Evolutionary conservation across 2,113 vertebrate genomes (phyloP), one percentile per base, ranked within the genome.

Genomic region (Passer domesticus): DNA sequence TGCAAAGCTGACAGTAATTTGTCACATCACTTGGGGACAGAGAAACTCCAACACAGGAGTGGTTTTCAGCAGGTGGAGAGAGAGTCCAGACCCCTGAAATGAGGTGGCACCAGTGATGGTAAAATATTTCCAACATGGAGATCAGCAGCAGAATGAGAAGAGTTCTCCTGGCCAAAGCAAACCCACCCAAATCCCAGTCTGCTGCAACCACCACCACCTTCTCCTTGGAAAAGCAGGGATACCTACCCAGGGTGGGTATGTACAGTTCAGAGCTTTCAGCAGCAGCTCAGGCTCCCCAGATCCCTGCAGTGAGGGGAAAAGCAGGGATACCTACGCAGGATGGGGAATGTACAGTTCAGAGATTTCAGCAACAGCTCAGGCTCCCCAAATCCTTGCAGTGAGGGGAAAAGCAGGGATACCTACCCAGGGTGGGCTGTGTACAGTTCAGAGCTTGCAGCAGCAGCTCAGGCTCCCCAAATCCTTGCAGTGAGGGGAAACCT

Each of bases 1-100:
- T 28, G 76, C 37, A 72, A 33, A 79, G 43, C 21, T 35, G 25
- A 33, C 2, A 7, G 9, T 28, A 15, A 41, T 58, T 63, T 63
- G 21, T 6, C 17, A 28, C 35, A 12, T 18, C 4, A 1, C 12
- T 3, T 0, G 3, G n/a, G 37, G 5, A 41, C 31, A 44, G 25
- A 47, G 60, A 35, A 56, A 8, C 3, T 55, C 44, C 69, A 60
- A 30, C 66, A 47, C 17, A 23, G 79, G 15, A 9, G 6, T 2
- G 4, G 3, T 6, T 37, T 25, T 43, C 13, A 1, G 56, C 13
- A 50, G 35, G 15, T 12, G 19, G 16, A 77, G 43, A 25, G 20
- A 49, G 7, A 44, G 12, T 19, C 19, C 63, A 60, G 63, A 39
- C 2, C 27, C 49, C 8, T 8, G 17, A 47, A 63, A 30, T 22